Evolutionary conservation across 2,888 invertebrate species (phyloP), one percentile per base, ranked within the genome.

Genomic region (Tuta absoluta): DNA sequence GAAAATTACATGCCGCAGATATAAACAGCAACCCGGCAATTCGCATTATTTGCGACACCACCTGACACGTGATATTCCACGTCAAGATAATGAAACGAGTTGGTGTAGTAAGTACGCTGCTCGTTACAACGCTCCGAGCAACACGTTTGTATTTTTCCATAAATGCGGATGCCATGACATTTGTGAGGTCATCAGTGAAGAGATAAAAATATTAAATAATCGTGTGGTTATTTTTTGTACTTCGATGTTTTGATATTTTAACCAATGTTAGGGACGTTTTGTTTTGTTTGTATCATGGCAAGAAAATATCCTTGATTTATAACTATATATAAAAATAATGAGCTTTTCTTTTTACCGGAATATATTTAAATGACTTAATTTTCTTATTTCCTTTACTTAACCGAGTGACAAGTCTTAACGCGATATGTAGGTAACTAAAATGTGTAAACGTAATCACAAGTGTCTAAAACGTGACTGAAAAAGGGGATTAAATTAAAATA

Each of bases 21-120:
- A 53, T 23, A 23, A 45, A 49, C 51, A 23, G 51, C 14, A 23
- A 53, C 14, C 33, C 56, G 14, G 17, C 28, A 56, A 56, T 56
- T n/a, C n/a, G n/a, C n/a, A n/a, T n/a, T n/a, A n/a, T n/a, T 56
- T 56, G 56, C 33, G 56, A 56, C 28, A 56, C 24, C 28, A 33
- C 24, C 33, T 56, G 56, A 33, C 56, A 56, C n/a, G 12, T 56
- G 56, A 56, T 56, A 56, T 56, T n/a, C 7, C 33, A 33, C 56
- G 28, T 33, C 33, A 19, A 56, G 56, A 56, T 56, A 33, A 33
- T 56, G 56, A 33, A 33, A 56, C 11, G 28, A 8, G 28, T 33
- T 5, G 51, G 21, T 53, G 51, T 53, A 53, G 49, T 23, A 53
- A 45, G 45, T 45, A 17, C 45, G 17, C 45, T 1, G 45, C 45